Base-by-base conservation (phyloP, 2,888 invertebrate genomes). In the Physocephala rufipes region DNA sequence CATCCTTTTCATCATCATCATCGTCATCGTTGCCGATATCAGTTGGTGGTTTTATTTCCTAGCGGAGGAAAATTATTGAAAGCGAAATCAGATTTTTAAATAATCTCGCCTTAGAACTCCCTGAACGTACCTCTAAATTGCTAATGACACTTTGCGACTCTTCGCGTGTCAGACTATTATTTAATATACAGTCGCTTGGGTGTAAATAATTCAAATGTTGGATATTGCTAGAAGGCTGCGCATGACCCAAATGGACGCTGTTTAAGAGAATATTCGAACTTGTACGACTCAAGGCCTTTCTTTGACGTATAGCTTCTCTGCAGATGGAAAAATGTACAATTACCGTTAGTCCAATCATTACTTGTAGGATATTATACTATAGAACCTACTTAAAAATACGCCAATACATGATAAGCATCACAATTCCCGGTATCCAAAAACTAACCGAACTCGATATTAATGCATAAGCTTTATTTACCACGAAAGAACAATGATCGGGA, bases 401-500 rank as follows among this genome's bases (percentile, higher is more conserved):
- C 87, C 90, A 94, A 87, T 96, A 96, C 93, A 95, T 96, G 61
- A 93, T 93, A 79, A 96, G 91, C 96, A 96, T 96, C 43, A 96
- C 95, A 70, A 95, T 85, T 77, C 95, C 95, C 5, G 96, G 96
- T 84, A 96, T 94, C 95, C 96, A 96, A 86, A 96, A 96, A 45
- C 95, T 95, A 51, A 96, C 93, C 76, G 94, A 93, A 72, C 95
- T 95, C 64, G 95, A 95, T 74, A 96, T 92, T 71, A 96, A 89
- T 12, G 95, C 95, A 82, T 95, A 96, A 47, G 93, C 91, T 83
- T 91, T 91, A 84, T 96, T 96, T 19, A 94, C 95, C 81, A 94
- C 92, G 83, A 95, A 95, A 49, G 89, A 90, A 84, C 95, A 96
- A 15, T 90, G 90, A 81, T 94, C 90, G 4, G 94, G 94, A 82